Evolutionary conservation across 2,797 vertebrate genomes (phyloP).

Genomic region (Parotocinclus haroldoi): DNA sequence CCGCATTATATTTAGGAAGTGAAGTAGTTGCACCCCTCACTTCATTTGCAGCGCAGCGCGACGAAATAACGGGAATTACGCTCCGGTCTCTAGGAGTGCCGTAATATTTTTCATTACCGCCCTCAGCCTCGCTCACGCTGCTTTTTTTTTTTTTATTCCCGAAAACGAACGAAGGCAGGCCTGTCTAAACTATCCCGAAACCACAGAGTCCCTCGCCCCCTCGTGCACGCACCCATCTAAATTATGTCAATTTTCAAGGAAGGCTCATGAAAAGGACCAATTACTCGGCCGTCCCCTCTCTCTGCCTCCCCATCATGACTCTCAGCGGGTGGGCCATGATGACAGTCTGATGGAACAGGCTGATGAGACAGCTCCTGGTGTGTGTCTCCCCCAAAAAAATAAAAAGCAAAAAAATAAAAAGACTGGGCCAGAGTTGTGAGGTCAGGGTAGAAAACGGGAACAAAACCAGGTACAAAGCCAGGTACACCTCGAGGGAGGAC

Average conservation of each 20-base stretch:
- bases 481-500: conserved; percentile 24
- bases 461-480: conserved; percentile 22
- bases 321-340: conserved; percentile 38
- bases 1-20: conserved; percentile 14
- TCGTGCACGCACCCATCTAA: conserved; percentile 23
- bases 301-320: conserved; percentile 44
- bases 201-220: conserved; percentile 18
- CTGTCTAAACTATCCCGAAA: conserved; percentile 37
- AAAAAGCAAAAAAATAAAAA: conserved; percentile 8
- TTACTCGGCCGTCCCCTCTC: conserved; percentile 41
- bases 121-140: conserved; percentile 34
- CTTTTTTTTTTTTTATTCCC: conserved; percentile 29
- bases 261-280: conserved; percentile 50
- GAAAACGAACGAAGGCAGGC: conserved; percentile 39
- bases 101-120: conserved; percentile 48
- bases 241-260: conserved; percentile 50
- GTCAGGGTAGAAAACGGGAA: conserved; percentile 13
- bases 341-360: conserved; percentile 42
- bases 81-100: conserved; percentile 62
- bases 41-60: conserved; percentile 2
- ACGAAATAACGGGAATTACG: conserved; percentile 55
- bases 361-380: conserved; percentile 34
- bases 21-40: background rate
- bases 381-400: background rate
- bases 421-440: too few relatives aligned